These are phyloP conservation scores for Cetoscarus ocellatus DNA, from an alignment of 2,797 vertebrate species.

Conservation along the genomic window DNA sequence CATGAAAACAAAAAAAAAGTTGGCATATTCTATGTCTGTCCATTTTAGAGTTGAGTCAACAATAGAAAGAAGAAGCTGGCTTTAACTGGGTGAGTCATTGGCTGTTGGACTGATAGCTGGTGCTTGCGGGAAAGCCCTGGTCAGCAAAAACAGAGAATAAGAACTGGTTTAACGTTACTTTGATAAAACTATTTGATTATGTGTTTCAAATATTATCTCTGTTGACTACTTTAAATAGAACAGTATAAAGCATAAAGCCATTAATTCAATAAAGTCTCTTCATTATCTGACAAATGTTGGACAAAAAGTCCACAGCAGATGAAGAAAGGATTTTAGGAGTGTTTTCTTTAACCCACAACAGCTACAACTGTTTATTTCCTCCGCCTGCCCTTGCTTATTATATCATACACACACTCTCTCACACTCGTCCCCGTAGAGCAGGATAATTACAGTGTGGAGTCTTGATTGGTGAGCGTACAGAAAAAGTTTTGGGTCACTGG, in stretches of 20 bases:
- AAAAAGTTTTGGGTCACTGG: slow-evolving; percentile 29
- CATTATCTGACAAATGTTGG: neutral
- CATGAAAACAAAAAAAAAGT: too few relatives aligned
- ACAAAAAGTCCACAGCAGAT: neutral
- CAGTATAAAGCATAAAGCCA: neutral
- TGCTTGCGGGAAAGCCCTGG: too few relatives aligned
- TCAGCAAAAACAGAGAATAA: too few relatives aligned
- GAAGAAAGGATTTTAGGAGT: neutral
- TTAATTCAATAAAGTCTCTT: too few relatives aligned
- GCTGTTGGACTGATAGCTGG: too few relatives aligned
- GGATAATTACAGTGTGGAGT: slow-evolving; percentile 54
- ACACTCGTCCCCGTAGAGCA: slow-evolving; percentile 18
- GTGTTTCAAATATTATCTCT: neutral
- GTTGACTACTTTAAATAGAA: neutral
- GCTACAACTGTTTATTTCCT: slow-evolving; percentile 12
- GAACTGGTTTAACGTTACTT: too few relatives aligned
- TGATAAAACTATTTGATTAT: too few relatives aligned
- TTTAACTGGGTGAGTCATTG: too few relatives aligned
- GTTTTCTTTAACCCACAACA: slow-evolving; percentile 19
- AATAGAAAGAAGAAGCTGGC: too few relatives aligned
- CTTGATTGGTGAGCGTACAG: slow-evolving; percentile 49
- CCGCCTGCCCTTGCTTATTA: slow-evolving; percentile 40
- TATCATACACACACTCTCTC: slow-evolving; percentile 13
- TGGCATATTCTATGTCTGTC: too few relatives aligned
- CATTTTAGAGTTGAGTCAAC: too few relatives aligned